phyloP scores from a whole-genome alignment of 2,113 vertebrate genomes.

The Tychaedon coryphoeus region DNA sequence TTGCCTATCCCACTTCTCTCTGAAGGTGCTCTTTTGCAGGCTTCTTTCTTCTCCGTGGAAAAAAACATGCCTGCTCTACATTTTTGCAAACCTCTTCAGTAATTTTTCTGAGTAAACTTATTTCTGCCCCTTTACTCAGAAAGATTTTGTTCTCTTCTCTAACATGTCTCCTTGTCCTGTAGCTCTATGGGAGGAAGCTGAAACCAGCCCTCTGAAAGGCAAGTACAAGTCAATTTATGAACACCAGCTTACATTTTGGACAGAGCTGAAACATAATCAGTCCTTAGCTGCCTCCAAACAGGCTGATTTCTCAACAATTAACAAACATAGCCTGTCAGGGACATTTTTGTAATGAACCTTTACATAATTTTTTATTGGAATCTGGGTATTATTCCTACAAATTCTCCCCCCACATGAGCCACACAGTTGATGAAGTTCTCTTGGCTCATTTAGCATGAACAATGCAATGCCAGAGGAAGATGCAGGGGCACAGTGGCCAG shows the following conservation, averaged over 20 bases:
- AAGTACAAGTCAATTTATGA: not conserved
- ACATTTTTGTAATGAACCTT: not conserved
- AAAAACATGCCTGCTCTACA: not conserved
- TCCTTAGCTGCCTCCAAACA: not conserved
- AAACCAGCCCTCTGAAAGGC: not conserved
- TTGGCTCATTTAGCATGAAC: not conserved
- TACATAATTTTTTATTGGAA: not conserved
- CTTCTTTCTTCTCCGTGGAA: not conserved
- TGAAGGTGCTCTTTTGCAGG: not conserved
- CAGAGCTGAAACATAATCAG: not conserved
- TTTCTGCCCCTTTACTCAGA: not conserved
- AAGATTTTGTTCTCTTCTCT: not conserved
- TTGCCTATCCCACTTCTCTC: not conserved
- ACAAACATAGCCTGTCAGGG: not conserved
- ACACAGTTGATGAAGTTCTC: not conserved
- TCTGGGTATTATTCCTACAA: not conserved
- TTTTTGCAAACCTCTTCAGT: not conserved
- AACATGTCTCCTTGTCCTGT: not conserved
- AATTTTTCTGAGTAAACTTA: not conserved
- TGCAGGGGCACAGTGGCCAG: fast-evolving
- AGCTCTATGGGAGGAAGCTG: not conserved
- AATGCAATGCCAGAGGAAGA: not conserved
- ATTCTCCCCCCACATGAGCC: not conserved
- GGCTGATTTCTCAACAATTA: not conserved
- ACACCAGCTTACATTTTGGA: not conserved